Evolutionary conservation across 2,888 invertebrate genomes (phyloP), one percentile per base, ranked within the genome.

Genomic region (Cosmia pyralina): DNA sequence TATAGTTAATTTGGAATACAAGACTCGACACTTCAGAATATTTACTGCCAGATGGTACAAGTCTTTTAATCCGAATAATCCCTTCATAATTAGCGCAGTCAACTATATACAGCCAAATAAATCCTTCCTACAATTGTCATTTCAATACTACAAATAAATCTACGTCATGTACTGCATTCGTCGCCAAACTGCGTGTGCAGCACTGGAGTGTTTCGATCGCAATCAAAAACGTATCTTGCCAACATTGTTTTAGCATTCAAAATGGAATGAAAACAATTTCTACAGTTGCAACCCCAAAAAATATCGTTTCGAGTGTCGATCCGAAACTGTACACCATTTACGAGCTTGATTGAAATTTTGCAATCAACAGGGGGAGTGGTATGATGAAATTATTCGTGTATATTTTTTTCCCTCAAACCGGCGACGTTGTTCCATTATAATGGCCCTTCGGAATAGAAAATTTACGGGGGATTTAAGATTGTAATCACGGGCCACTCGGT

Each of bases 261-360:
- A 85, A 79, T 81, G 67, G 87, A 86, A 86, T 83, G 76, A 44
- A 76, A 58, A 78, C 48, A 69, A 67, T 81, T 86, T 86, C 72
- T 86, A 82, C 76, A 83, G 87, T 88, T 91, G 89, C 92, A 92
- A 93, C 94, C 94, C 95, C 93, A 93, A 94, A 95, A 94, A 95
- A 94, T 87, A 92, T 92, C 91, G 92, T 93, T 93, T 92, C 88
- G 93, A 94, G 94, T 95, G 94, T 94, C 94, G 95, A 95, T 94
- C 90, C 93, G 93, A 93, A 92, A 92, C 92, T 92, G 94, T 94
- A 93, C 90, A 94, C 96, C 95, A 95, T 95, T 96, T 95, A 95
- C 94, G 93, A 91, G 93, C 91, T 94, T 96, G 96, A 96, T 96
- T 96, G 96, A 96, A 96, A 96, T 96, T 96, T 96, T 85, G 95